Evolutionary conservation across 92 coral and sea anemone genomes (phyloP).

Genomic region (Parazoanthus darwini): DNA sequence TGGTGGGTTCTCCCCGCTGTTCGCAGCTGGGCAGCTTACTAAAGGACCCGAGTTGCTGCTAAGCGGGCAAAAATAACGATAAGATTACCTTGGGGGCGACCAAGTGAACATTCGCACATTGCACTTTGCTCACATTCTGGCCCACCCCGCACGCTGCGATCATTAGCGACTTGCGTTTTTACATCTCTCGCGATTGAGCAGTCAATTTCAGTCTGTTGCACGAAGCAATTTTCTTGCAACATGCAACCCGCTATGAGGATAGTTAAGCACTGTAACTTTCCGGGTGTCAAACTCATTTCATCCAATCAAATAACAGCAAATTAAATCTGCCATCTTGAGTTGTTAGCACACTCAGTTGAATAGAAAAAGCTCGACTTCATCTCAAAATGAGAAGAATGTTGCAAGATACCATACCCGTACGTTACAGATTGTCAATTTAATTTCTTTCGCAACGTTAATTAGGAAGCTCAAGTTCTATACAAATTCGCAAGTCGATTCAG

Average conservation of each 20-base stretch:
- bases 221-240: neutral
- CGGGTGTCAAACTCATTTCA: neutral
- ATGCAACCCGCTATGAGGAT: neutral
- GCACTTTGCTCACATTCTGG: neutral
- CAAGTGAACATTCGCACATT: too few species aligned
- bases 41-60: neutral
- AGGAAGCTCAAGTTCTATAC: neutral
- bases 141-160: neutral
- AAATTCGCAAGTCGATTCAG: too few species aligned
- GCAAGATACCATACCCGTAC: neutral
- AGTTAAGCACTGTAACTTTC: neutral
- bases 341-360: too few species aligned
- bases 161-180: neutral
- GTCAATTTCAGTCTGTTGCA: neutral
- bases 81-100: neutral
- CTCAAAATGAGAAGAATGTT: neutral
- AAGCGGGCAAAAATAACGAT: neutral
- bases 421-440: neutral
- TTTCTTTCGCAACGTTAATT: too few species aligned
- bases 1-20: neutral
- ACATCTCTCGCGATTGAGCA: neutral
- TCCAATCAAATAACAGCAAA: neutral
- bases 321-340: neutral
- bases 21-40: neutral
- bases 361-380: too few species aligned